These are phyloP conservation scores for Sicus ferrugineus DNA, from an alignment of 2,888 invertebrate species.

Conservation along the genomic window DNA sequence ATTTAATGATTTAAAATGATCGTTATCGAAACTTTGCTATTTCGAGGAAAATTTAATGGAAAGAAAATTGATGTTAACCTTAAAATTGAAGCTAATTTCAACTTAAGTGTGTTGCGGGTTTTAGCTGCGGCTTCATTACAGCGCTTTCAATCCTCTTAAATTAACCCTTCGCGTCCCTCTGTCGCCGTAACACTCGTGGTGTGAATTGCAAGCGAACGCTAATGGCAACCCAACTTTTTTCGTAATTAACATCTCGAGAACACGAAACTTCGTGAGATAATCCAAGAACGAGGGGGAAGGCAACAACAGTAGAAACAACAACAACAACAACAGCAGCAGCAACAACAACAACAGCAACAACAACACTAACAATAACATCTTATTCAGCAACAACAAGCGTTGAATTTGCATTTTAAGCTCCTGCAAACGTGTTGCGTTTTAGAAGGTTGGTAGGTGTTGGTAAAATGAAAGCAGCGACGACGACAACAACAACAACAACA, in stretches of 20 bases:
- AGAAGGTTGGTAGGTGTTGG: too few species aligned
- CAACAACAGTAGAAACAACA: not conserved
- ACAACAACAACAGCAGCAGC: not conserved
- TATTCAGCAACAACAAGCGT: slow-evolving; percentile 14
- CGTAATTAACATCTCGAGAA: not conserved
- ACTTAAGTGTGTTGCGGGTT: too few species aligned
- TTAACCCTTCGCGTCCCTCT: not conserved
- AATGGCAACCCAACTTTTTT: not conserved
- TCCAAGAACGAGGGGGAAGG: not conserved
- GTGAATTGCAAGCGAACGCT: not conserved
- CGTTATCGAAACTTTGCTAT: too few species aligned
- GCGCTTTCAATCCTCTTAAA: not conserved
- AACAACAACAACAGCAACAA: not conserved
- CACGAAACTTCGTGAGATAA: slow-evolving; percentile 1
- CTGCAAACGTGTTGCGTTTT: too few species aligned
- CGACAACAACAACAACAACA: not conserved
- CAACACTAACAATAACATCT: slow-evolving; percentile 2
- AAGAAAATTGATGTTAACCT: too few species aligned
- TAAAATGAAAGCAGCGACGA: too few species aligned
- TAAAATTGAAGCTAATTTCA: too few species aligned
- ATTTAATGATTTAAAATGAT: too few species aligned
- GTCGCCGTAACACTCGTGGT: not conserved
- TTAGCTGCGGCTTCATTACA: not conserved
- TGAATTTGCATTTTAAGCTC: too few species aligned
- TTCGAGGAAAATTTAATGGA: too few species aligned